phyloP scores from a whole-genome alignment of 2,888 invertebrate genomes.

The Campoplex nolae region DNA sequence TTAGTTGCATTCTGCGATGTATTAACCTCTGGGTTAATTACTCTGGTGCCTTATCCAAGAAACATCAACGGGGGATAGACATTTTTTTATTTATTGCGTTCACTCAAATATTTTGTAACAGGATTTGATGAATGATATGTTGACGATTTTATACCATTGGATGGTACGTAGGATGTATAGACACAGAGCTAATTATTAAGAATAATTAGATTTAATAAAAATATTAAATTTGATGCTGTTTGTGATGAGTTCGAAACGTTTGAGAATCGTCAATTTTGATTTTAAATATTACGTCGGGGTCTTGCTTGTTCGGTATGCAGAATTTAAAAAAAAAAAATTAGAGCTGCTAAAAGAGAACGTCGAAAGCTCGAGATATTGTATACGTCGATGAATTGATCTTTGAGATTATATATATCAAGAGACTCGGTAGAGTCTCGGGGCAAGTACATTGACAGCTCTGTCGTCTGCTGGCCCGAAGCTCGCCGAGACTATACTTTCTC shows the following conservation, averaged over 20 bases:
- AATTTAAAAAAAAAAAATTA: too few species aligned
- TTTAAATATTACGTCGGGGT: too few species aligned
- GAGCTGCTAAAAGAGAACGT: too few species aligned
- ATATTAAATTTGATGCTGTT: background rate
- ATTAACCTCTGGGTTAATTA: slow-evolving; percentile 27
- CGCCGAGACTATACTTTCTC: too few species aligned
- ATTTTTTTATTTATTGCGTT: background rate
- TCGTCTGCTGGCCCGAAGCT: too few species aligned
- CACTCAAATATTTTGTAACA: background rate
- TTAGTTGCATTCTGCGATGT: background rate
- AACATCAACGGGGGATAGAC: background rate
- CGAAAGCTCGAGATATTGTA: too few species aligned
- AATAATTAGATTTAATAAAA: background rate
- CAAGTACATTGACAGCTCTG: too few species aligned
- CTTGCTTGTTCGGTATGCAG: too few species aligned
- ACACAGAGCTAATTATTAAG: background rate
- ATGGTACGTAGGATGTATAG: too few species aligned
- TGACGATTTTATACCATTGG: background rate
- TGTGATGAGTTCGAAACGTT: background rate
- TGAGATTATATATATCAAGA: too few species aligned
- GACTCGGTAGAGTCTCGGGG: too few species aligned
- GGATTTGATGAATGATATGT: background rate
- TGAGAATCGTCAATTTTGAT: background rate
- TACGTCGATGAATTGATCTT: too few species aligned
- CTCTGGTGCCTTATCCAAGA: background rate